Evolutionary conservation across 2,888 invertebrate genomes (phyloP).

Genomic region (Yponomeuta evonymella): DNA sequence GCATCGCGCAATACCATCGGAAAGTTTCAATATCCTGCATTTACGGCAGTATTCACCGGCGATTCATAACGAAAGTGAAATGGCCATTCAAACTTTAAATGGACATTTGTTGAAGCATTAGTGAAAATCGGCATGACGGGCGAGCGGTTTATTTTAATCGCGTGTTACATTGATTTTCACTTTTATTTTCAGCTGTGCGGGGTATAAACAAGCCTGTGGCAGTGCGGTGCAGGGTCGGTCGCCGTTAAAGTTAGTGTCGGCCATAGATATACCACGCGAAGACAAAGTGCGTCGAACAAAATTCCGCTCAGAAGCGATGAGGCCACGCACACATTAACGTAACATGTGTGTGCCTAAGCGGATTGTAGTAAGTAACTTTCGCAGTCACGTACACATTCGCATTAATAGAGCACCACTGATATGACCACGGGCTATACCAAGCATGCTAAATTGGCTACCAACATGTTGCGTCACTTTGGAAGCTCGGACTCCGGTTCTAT

Average conservation of each 20-base stretch:
- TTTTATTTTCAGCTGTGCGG: conserved; percentile 63
- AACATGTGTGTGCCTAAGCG: too few species aligned
- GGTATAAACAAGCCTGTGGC: conserved; percentile 58
- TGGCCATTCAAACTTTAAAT: not conserved
- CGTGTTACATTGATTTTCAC: conserved; percentile 16
- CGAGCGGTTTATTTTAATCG: conserved; percentile 15
- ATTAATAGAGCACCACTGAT: too few species aligned
- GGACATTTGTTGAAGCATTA: conserved; percentile 7
- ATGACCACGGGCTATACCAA: too few species aligned
- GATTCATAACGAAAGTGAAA: conserved; percentile 8
- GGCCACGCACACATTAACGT: too few species aligned
- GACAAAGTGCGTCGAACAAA: too few species aligned
- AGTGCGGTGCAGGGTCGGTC: conserved; percentile 50
- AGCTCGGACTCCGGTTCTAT: too few species aligned
- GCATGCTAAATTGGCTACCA: too few species aligned
- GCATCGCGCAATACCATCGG: not conserved
- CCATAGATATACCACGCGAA: too few species aligned
- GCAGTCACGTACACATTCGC: too few species aligned
- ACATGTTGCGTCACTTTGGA: too few species aligned
- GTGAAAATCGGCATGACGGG: conserved; percentile 7
- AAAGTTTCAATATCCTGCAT: not conserved
- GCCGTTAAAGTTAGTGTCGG: conserved; percentile 64
- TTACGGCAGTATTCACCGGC: not conserved
- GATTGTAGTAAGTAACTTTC: too few species aligned
- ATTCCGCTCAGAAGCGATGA: too few species aligned